phyloP scores from a whole-genome alignment of 2,113 vertebrate species.

The Vulpes ferrilata region DNA sequence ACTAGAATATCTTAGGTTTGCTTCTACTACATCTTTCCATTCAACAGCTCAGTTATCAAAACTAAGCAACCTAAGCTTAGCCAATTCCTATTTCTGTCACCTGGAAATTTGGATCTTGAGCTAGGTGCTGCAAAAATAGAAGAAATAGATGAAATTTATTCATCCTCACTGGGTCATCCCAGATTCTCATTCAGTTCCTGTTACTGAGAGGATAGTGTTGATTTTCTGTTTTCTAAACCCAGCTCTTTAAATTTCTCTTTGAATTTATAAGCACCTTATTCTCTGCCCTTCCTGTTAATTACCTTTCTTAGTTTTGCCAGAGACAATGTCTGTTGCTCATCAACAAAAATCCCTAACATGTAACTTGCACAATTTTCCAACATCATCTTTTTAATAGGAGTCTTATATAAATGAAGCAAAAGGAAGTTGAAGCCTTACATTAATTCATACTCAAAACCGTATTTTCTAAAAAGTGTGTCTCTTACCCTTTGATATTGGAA shows the following conservation, averaged over 20 bases:
- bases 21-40: background rate
- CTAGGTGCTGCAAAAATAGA: background rate
- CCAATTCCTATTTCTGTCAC: background rate
- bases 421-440: background rate
- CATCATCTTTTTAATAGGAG: background rate
- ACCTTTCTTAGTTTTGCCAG: background rate
- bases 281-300: background rate
- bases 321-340: background rate
- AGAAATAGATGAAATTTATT: background rate
- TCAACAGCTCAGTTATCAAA: background rate
- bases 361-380: background rate
- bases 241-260: background rate
- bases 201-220: background rate
- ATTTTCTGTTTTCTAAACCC: background rate
- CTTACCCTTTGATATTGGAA: background rate
- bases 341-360: background rate
- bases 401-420: background rate
- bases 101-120: background rate
- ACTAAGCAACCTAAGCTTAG: background rate
- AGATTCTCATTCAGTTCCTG: background rate
- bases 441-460: background rate
- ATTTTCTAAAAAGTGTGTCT: background rate
- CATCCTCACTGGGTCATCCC: background rate
- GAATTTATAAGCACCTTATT: background rate
- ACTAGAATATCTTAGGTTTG: background rate